Conservation (phyloP, 2,888 invertebrate species). For the Andrena praecox region DNA sequence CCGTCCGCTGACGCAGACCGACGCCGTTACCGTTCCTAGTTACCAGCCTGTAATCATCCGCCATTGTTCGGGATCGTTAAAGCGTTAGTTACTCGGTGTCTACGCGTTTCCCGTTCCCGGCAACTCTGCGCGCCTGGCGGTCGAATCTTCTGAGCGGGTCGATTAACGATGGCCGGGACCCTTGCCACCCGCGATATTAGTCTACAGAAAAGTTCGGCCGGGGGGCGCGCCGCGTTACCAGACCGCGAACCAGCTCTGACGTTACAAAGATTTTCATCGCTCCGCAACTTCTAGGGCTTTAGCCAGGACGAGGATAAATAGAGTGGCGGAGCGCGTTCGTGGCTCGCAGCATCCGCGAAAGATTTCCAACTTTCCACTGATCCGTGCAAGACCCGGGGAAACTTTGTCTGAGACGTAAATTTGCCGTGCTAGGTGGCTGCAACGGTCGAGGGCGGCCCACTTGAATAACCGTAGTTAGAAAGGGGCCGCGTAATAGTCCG, state of each 20-base stretch:
- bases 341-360: constrained; percentile 28
- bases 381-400: constrained; percentile 36
- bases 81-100: constrained; percentile 37
- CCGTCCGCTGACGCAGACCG: constrained; percentile 24
- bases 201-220: background rate
- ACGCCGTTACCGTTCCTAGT: constrained; percentile 28
- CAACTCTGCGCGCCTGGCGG: background rate
- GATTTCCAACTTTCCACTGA: constrained; percentile 56
- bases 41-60: constrained; percentile 56
- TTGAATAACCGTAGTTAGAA: constrained; percentile 39
- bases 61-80: constrained; percentile 52
- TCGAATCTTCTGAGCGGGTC: constrained; percentile 43
- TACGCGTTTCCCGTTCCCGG: constrained; percentile 24
- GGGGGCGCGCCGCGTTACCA: constrained; percentile 20
- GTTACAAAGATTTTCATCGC: constrained; percentile 54
- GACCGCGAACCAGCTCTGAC: constrained; percentile 36
- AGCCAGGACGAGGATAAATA: constrained; percentile 44
- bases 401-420: constrained; percentile 46
- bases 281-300: constrained; percentile 47
- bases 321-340: constrained; percentile 15
- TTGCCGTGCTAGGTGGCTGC: constrained; percentile 22
- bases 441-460: background rate
- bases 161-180: constrained; percentile 35
- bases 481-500: too few species aligned
- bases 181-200: background rate